Evolutionary conservation across 1,140 invertebrate species (phyloP).

Genomic region (Coboldia fuscipes): DNA sequence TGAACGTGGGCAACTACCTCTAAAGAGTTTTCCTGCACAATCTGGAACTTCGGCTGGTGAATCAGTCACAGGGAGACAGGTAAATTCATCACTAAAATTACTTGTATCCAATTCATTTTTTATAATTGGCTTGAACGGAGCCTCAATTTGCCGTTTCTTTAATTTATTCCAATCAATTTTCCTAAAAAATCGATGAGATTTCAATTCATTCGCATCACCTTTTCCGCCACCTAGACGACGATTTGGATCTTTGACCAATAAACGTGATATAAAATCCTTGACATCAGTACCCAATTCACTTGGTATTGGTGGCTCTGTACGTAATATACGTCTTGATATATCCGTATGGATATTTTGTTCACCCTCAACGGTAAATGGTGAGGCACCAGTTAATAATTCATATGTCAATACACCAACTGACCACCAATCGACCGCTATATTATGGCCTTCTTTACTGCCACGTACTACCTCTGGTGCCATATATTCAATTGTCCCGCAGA

Average conservation of each 20-base stretch:
- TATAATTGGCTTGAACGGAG: conserved; percentile 67
- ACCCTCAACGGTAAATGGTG: conserved; percentile 91
- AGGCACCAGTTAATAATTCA: conserved; percentile 89
- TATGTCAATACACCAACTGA: conserved; percentile 91
- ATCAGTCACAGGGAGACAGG: conserved; percentile 68
- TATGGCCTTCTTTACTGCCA: conserved; percentile 61
- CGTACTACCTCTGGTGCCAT: conserved; percentile 82
- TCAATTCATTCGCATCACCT: conserved; percentile 61
- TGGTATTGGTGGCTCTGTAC: conserved; percentile 69
- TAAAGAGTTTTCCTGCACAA: conserved; percentile 72
- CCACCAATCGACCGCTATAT: conserved; percentile 95
- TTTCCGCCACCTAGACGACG: conserved; percentile 64
- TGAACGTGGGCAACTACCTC: no score
- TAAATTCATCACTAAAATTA: conserved; percentile 94
- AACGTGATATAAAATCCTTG: conserved; percentile 38
- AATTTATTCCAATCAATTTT: conserved; percentile 58
- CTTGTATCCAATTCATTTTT: conserved; percentile 72
- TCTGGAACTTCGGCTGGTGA: conserved; percentile 73
- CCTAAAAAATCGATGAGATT: conserved; percentile 67
- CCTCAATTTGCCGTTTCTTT: conserved; percentile 43
- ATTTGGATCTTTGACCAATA: conserved; percentile 75
- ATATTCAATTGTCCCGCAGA: conserved; percentile 95
- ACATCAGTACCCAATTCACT: conserved; percentile 34
- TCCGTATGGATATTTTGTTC: conserved; percentile 82
- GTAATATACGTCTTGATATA: conserved; percentile 77